Base-by-base conservation (phyloP, 2,888 invertebrate genomes). In the Ophion obscuratus region DNA sequence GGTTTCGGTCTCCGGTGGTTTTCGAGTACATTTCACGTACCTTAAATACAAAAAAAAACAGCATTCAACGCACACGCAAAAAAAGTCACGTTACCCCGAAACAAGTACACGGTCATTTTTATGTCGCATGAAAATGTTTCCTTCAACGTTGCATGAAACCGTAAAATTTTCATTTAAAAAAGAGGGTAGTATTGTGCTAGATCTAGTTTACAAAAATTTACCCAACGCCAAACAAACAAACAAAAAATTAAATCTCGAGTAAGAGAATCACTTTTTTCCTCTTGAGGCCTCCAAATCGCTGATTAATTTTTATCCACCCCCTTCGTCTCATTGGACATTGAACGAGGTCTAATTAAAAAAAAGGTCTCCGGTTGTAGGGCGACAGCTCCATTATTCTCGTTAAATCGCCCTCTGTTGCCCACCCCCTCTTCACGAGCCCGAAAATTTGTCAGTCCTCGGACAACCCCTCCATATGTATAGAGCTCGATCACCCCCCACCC, bases 51-150 rank as follows among this genome's bases (percentile, higher is more conserved):
- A 53, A 53, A 14, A 53, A 17, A 53, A 53, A 53, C 53, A 53
- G 17, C 53, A 53, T 53, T 53, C 53, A 14, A 17, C 11, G 17
- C 17, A 53, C 14, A 53, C 53, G 11, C 53, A 14, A 53, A 53
- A 64, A 70, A 61, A 31, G 14, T 53, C 44, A 24, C 59, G 47
- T 61, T 53, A 47, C 31, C 53, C 66, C 82, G 2, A 68, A 47
- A 80, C 62, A 31, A 57, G 75, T 40, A 81, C 83, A 73, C 66
- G 82, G 76, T n/a, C 82, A 87, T 85, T 40, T 75, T 64, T 71
- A 74, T 87, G 87, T 87, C 73, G 87, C 87, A 88, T 87, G 88
- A 67, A 81, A 84, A 73, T 79, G 75, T 81, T 74, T 66, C 36
- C 59, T 76, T 44, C 31, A 31, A 57, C 36, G 68, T 68, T 84